Percentiles rank a stretch among this genome's conserved stretches.
Evolutionary conservation across 2,888 invertebrate species (phyloP).

Genomic region (Epinotia ramella): DNA sequence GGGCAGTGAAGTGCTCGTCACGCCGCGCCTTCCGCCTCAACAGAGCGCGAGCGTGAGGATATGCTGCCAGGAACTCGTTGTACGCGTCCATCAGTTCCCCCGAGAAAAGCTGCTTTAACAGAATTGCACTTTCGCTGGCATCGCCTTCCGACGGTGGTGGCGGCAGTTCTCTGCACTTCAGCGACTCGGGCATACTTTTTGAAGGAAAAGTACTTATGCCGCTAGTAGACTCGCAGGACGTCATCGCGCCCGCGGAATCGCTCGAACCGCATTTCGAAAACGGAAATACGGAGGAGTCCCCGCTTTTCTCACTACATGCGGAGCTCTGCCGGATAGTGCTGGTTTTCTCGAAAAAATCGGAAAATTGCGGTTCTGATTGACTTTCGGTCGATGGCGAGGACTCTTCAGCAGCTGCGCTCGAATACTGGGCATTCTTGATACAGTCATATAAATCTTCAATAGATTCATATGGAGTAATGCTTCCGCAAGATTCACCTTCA

Average conservation of each 20-base stretch:
- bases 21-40: constrained; percentile 86
- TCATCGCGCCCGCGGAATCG: constrained; percentile 77
- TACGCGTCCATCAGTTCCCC: constrained; percentile 88
- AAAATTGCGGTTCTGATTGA: constrained; percentile 77
- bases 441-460: constrained; percentile 82
- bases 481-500: constrained; percentile 77
- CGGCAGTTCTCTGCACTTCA: constrained; percentile 75
- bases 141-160: constrained; percentile 67
- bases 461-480: constrained; percentile 81
- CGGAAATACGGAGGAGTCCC: constrained; percentile 79
- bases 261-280: constrained; percentile 83
- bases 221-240: constrained; percentile 80
- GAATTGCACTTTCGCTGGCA: constrained; percentile 74
- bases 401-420: constrained; percentile 71
- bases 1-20: constrained; percentile 88
- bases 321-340: constrained; percentile 78
- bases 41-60: constrained; percentile 85
- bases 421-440: constrained; percentile 78
- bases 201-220: constrained; percentile 75
- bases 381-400: constrained; percentile 78
- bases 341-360: constrained; percentile 76
- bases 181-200: constrained; percentile 70
- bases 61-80: constrained; percentile 87
- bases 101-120: constrained; percentile 86
- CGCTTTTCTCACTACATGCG: constrained; percentile 79